These are phyloP conservation scores for Hydrophis major DNA, from an alignment of 2,797 vertebrate genomes.

Conservation along the genomic window DNA sequence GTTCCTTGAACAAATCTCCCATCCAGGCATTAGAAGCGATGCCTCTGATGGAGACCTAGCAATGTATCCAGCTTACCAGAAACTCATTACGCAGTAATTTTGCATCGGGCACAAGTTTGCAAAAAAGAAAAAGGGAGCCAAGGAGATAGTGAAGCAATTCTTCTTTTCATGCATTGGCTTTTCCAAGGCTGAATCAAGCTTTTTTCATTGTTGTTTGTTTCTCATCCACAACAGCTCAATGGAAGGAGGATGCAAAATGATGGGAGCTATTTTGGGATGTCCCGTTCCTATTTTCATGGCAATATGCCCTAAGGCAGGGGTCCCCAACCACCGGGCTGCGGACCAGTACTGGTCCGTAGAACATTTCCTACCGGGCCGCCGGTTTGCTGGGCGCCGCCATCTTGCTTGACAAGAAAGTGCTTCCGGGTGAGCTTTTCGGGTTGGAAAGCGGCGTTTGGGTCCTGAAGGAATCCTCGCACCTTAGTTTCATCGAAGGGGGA, in stretches of 20 bases:
- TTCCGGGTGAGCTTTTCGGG: too few species aligned
- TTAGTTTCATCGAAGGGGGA: too few species aligned
- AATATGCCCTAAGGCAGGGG: background rate
- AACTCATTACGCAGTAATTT: too few species aligned
- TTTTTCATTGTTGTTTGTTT: background rate
- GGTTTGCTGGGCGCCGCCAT: too few species aligned
- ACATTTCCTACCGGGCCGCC: too few species aligned
- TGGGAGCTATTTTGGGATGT: background rate
- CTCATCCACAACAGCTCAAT: background rate
- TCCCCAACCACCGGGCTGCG: too few species aligned
- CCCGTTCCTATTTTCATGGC: slow-evolving; percentile 2
- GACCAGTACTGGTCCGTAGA: too few species aligned
- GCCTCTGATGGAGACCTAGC: background rate
- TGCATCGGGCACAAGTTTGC: background rate
- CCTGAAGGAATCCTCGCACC: too few species aligned
- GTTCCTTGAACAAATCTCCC: background rate
- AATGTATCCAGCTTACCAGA: background rate
- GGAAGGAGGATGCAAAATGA: background rate
- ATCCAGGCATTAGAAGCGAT: too few species aligned
- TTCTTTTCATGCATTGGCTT: background rate
- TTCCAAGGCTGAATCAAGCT: background rate
- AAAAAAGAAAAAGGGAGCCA: background rate
- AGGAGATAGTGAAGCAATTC: background rate
- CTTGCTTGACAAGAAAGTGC: too few species aligned
- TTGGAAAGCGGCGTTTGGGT: too few species aligned